Evolutionary conservation across 2,113 vertebrate species (phyloP).

Genomic region (Rhegmatorhina hoffmannsi): DNA sequence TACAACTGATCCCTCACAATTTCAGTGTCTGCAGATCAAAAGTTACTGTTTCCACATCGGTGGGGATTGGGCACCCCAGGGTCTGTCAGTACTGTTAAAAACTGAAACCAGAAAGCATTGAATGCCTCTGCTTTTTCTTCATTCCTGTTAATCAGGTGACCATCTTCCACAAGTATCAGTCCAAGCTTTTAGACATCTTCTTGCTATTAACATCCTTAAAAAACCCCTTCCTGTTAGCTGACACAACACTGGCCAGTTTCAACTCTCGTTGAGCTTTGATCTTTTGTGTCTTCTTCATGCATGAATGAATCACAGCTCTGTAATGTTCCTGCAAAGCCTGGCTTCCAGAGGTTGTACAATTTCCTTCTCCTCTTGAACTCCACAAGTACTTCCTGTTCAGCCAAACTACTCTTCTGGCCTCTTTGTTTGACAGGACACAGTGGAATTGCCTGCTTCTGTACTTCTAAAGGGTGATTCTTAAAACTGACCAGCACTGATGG

Average conservation of each 20-base stretch:
- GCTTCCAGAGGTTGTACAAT: background rate
- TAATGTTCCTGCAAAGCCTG: background rate
- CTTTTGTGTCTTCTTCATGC: background rate
- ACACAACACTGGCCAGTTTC: background rate
- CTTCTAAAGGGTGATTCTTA: background rate
- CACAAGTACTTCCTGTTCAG: background rate
- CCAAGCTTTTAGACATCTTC: background rate
- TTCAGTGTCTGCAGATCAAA: background rate
- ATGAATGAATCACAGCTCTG: background rate
- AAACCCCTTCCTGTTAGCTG: background rate
- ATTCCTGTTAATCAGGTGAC: background rate
- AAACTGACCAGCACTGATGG: background rate
- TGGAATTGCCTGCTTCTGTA: background rate
- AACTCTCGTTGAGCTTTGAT: background rate
- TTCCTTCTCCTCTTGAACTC: background rate
- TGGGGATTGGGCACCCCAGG: background rate
- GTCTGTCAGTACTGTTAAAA: background rate
- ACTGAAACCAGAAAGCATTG: background rate
- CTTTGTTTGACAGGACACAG: background rate
- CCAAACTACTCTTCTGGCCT: fast-evolving
- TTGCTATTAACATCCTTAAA: background rate
- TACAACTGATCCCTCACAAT: background rate
- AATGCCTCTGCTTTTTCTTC: background rate
- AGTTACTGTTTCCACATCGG: background rate
- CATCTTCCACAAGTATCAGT: background rate